Conservation (phyloP, 1,140 invertebrate species). For the Andricus grossulariae region DNA sequence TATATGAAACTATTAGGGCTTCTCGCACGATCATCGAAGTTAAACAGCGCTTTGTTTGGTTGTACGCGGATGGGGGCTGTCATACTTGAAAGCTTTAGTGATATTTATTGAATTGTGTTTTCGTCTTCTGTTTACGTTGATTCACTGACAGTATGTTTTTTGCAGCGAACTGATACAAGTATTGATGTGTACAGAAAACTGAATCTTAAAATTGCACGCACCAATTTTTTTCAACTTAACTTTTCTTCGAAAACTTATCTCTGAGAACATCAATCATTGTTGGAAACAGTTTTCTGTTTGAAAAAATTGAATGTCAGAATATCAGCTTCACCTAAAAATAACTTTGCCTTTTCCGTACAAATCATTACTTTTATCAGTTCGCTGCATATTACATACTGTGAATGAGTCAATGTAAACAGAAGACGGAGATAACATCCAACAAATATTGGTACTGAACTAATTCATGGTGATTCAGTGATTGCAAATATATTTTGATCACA, state of each 20-base stretch:
- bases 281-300: background rate
- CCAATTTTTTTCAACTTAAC: too few relatives aligned
- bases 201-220: too few relatives aligned
- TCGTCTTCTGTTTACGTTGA: background rate
- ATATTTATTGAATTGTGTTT: background rate
- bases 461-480: background rate
- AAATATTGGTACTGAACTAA: background rate
- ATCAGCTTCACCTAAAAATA: background rate
- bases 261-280: background rate
- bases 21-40: too few relatives aligned
- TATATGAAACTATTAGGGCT: too few relatives aligned
- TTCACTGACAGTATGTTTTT: background rate
- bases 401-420: constrained; percentile 1
- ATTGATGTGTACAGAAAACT: background rate
- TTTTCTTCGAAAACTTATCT: too few relatives aligned
- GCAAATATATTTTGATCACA: too few relatives aligned
- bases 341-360: background rate
- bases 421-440: background rate
- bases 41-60: too few relatives aligned
- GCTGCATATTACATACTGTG: background rate
- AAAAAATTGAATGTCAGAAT: background rate
- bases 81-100: too few relatives aligned
- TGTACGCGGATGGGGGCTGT: too few relatives aligned
- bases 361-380: background rate
- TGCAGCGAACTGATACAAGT: background rate